Conservation (phyloP, 2,797 vertebrate genomes). For the Vultur gryphus region DNA sequence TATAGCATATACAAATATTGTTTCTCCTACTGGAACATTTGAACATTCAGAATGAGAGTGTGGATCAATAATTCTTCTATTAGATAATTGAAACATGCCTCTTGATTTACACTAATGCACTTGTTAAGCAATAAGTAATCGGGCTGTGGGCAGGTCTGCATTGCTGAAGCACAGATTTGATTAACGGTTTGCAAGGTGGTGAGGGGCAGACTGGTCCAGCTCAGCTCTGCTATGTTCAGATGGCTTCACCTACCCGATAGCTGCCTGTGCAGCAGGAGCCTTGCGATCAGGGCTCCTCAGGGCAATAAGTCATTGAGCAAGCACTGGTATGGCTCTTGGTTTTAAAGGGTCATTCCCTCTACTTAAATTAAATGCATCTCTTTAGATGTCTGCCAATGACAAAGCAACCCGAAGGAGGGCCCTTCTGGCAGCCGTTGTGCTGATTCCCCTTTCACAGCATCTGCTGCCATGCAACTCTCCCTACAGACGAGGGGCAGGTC, state of each 20-base stretch:
- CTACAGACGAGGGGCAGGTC: not conserved
- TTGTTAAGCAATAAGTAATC: conserved; percentile 58
- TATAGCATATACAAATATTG: conserved; percentile 31
- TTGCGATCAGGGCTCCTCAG: not conserved
- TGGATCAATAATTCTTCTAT: conserved; percentile 64
- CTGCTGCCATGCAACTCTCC: not conserved
- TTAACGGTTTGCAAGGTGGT: not conserved
- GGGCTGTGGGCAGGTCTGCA: not conserved
- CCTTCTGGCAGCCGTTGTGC: not conserved
- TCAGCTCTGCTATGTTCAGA: not conserved
- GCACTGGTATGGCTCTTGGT: not conserved
- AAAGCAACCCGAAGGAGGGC: not conserved
- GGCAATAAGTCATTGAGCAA: not conserved
- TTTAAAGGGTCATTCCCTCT: not conserved
- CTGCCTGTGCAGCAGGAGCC: not conserved
- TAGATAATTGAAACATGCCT: conserved; percentile 61
- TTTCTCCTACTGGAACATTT: conserved; percentile 40
- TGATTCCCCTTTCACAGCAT: not conserved
- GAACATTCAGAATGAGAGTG: not conserved
- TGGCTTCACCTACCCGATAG: not conserved
- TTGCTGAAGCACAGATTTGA: not conserved
- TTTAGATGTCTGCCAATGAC: rapidly evolving
- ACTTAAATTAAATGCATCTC: not conserved
- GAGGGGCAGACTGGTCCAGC: not conserved
- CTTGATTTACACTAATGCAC: conserved; percentile 68